phyloP scores from a whole-genome alignment of 2,113 vertebrate species.

The Actenoides hombroni region DNA sequence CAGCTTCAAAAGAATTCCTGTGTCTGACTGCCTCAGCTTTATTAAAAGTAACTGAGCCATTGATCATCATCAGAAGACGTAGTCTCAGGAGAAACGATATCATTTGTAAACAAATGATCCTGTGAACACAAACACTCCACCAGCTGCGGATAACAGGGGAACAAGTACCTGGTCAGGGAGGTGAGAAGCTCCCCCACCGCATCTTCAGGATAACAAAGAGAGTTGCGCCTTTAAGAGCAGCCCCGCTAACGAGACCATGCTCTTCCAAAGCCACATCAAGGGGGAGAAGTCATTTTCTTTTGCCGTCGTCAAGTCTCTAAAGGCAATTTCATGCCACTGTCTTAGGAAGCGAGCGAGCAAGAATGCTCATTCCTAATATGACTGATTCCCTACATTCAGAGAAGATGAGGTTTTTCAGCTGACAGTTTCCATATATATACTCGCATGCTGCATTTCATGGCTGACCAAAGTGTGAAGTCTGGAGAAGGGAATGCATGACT shows the following conservation, averaged over 20 bases:
- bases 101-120: conserved; percentile 50
- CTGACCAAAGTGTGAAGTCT: neutral
- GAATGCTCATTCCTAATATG: neutral
- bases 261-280: neutral
- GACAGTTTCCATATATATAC: neutral
- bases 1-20: conserved; percentile 52
- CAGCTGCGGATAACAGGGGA: neutral
- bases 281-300: conserved; percentile 8
- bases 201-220: neutral
- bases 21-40: conserved; percentile 44
- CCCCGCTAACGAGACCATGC: neutral
- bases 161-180: accelerated
- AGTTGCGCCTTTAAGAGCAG: neutral
- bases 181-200: neutral
- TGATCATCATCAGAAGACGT: conserved; percentile 48
- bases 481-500: neutral
- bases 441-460: neutral
- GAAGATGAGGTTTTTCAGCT: neutral
- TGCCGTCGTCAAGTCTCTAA: neutral
- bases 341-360: neutral
- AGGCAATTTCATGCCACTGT: conserved; percentile 26
- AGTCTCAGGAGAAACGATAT: conserved; percentile 16
- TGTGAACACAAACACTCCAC: conserved; percentile 17
- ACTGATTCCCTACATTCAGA: neutral
- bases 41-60: conserved; percentile 63